Base-by-base conservation (phyloP, 2,888 invertebrate genomes). In the Drosophila quinaria region DNA sequence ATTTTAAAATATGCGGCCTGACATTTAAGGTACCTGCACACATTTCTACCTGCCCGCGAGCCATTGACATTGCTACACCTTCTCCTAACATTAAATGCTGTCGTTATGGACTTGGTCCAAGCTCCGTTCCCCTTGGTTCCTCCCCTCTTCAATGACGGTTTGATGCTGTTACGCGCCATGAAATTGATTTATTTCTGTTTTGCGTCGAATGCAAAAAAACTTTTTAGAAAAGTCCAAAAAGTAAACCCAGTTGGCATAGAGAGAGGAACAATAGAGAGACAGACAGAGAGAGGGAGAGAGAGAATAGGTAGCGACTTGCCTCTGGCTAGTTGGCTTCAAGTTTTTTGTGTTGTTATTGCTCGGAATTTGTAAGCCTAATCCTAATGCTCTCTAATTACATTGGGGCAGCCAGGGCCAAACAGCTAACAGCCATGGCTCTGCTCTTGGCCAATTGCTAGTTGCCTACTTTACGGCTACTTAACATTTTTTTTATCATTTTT, bases 141-240 rank as follows among this genome's bases (percentile, higher is more conserved):
- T 41, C 6, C 37, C 37, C 42, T 39, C 15, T 9, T 17, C 9
- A 39, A 39, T n/a, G 37, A n/a, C 5, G 6, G 37, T 54, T 58
- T 33, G 35, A 33, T 35, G 58, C 63, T 68, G 70, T 59, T 78
- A 80, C 74, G 87, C 77, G 81, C 81, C 87, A 83, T 90, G 87
- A 91, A 90, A 85, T 89, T 91, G 91, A 90, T 90, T 91, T 90
- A 90, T 91, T 89, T 87, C 69, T 86, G 78, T 39, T 44, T 61
- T 81, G 86, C 77, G 82, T 79, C 70, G 59, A 80, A 76, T 79
- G 76, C 68, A 47, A 50, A 50, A 44, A 63, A 84, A 81, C 66
- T 83, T 70, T 67, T 69, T 29, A 31, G 42, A 42, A 56, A 19
- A 49, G 17, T 22, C 41, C n/a, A 56, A 33, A 35, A 33, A 37